Evolutionary conservation across 2,797 vertebrate species (phyloP).

Genomic region (Anisognathus igniventris): DNA sequence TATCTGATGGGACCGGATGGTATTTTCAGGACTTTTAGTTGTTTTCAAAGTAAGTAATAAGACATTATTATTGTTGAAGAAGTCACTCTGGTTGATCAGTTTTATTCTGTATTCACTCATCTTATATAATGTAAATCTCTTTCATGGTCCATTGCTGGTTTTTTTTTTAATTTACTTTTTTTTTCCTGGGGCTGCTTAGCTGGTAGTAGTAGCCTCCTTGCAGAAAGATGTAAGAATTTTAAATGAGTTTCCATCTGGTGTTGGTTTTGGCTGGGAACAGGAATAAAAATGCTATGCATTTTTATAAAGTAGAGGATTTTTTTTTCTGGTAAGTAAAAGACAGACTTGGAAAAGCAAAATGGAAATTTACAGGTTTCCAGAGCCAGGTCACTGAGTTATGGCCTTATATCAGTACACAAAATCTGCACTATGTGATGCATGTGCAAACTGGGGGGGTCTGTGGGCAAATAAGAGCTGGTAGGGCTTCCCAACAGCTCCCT

Average conservation of each 20-base stretch:
- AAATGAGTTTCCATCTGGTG: slow-evolving; percentile 48
- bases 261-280: not conserved
- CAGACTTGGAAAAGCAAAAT: not conserved
- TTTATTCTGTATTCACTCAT: not conserved
- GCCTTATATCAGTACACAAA: not conserved
- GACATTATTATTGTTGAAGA: not conserved
- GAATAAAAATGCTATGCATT: slow-evolving; percentile 9
- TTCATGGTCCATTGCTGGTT: not conserved
- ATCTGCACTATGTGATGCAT: not conserved
- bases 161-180: not conserved
- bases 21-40: not conserved
- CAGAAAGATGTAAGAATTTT: slow-evolving; percentile 20
- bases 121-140: not conserved
- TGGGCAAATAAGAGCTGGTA: not conserved
- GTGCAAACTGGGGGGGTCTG: not conserved
- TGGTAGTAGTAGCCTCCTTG: not conserved
- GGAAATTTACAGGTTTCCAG: not conserved
- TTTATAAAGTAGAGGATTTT: not conserved
- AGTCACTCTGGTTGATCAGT: not conserved
- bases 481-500: not conserved
- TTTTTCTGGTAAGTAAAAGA: not conserved
- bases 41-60: not conserved
- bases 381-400: not conserved
- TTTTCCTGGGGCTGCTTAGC: not conserved
- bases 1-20: not conserved